phyloP scores from a whole-genome alignment of 2,113 vertebrate species.

The Tupaia tana region DNA sequence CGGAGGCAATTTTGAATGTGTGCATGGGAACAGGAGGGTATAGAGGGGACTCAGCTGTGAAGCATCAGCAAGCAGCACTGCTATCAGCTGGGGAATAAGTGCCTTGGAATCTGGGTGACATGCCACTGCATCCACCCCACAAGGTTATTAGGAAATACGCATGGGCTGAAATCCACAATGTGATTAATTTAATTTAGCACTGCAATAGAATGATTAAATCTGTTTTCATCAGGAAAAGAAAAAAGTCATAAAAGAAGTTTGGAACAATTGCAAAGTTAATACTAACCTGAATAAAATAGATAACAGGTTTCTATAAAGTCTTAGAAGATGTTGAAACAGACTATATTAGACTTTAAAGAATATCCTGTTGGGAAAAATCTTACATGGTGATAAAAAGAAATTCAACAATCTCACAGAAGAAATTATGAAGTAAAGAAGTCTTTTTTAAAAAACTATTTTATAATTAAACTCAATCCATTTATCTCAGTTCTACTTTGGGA shows the following conservation, averaged over 20 bases:
- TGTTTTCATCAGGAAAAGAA: constrained; percentile 36
- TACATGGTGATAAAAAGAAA: constrained; percentile 1
- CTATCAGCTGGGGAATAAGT: neutral
- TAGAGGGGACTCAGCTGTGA: neutral
- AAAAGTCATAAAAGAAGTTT: neutral
- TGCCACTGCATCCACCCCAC: neutral
- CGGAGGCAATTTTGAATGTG: neutral
- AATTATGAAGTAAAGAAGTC: neutral
- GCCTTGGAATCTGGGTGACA: neutral
- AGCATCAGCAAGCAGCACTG: neutral
- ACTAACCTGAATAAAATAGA: neutral
- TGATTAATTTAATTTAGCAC: neutral
- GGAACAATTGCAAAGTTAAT: neutral
- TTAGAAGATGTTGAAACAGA: neutral
- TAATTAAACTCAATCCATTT: constrained; percentile 44
- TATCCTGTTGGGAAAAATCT: neutral
- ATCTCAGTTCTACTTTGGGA: neutral
- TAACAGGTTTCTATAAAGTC: neutral
- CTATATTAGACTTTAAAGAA: neutral
- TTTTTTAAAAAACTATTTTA: constrained; percentile 27
- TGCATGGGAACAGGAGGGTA: too few relatives aligned
- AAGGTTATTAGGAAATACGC: neutral
- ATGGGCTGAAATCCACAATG: neutral
- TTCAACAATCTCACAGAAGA: neutral
- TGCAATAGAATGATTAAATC: neutral